Base-by-base conservation (phyloP, 2,888 invertebrate genomes). In the Pyrochroa serraticornis region DNA sequence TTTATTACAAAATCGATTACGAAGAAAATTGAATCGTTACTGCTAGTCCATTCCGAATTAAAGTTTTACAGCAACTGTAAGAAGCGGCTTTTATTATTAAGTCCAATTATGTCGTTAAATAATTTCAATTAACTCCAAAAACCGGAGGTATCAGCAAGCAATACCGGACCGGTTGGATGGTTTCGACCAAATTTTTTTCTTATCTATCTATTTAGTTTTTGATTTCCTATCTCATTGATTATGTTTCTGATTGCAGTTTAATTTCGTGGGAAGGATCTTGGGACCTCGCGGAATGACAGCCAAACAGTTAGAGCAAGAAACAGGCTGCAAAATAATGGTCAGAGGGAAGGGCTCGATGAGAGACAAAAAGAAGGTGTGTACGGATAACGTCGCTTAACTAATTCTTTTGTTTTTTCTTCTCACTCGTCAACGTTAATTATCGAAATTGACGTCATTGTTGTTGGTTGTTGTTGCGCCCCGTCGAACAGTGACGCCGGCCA, bases 311-410 rank as follows among this genome's bases (percentile, higher is more conserved):
- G 99, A 99, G 83, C 96, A 97, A 84, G 98, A 98, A 85, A 99
- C 99, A 74, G 98, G 98, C 72, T 99, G 99, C 84, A 99, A 99
- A 89, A 98, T 99, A 77, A 99, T 99, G 99, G 97, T 99, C 76
- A 88, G 99, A 84, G 98, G 99, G 79, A 96, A 96, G 83, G 98
- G 98, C 65, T 97, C 97, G 60, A 98, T 98, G 97, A 87, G 98
- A 81, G 97, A 98, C 82, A 97, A 97, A 86, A 95, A 96, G 84
- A 98, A 98, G 94, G 98, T 97, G 85, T 83, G 83, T 77, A 65
- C 60, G 53, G 53, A 55, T 53, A 60, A 47, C 38, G 38, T 49
- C 44, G 55, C 36, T 48, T 48, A 47, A 48, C 32, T 50, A 60
- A 60, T 64, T 64, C 59, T 64, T 59, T 64, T 61, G 63, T 63